Evolutionary conservation across 2,113 vertebrate species (phyloP).

Genomic region (Prionailurus viverrinus): DNA sequence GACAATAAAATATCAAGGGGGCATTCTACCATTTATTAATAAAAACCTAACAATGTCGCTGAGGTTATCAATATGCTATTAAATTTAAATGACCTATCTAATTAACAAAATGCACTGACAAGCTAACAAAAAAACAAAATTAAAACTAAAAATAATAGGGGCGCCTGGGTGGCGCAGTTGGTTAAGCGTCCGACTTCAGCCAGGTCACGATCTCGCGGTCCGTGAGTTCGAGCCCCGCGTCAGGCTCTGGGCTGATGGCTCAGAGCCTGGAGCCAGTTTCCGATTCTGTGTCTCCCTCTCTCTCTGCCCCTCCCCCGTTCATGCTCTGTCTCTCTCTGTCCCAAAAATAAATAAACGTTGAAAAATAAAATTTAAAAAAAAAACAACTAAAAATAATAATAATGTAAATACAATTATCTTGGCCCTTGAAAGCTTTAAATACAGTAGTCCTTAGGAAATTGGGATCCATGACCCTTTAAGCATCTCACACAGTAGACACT

Average conservation of each 20-base stretch:
- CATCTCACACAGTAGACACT: neutral
- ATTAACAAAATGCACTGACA: neutral
- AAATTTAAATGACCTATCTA: neutral
- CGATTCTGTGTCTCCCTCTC: too few relatives aligned
- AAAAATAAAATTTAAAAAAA: neutral
- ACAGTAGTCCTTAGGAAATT: neutral
- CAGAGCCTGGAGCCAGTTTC: too few relatives aligned
- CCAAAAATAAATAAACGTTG: too few relatives aligned
- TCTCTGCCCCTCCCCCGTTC: too few relatives aligned
- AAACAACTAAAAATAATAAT: neutral
- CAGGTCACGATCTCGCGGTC: too few relatives aligned
- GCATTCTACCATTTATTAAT: neutral
- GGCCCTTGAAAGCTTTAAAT: neutral
- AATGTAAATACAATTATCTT: neutral
- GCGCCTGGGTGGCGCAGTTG: too few relatives aligned
- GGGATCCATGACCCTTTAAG: neutral
- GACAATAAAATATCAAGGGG: constrained; percentile 37
- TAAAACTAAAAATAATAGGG: neutral
- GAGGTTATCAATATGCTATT: neutral
- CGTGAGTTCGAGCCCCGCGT: too few relatives aligned
- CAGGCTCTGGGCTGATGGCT: too few relatives aligned
- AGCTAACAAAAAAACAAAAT: neutral
- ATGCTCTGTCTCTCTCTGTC: too few relatives aligned
- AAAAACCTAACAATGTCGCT: neutral
- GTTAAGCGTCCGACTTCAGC: too few relatives aligned